phyloP scores from a whole-genome alignment of 2,113 vertebrate species.

The Tenrec ecaudatus region DNA sequence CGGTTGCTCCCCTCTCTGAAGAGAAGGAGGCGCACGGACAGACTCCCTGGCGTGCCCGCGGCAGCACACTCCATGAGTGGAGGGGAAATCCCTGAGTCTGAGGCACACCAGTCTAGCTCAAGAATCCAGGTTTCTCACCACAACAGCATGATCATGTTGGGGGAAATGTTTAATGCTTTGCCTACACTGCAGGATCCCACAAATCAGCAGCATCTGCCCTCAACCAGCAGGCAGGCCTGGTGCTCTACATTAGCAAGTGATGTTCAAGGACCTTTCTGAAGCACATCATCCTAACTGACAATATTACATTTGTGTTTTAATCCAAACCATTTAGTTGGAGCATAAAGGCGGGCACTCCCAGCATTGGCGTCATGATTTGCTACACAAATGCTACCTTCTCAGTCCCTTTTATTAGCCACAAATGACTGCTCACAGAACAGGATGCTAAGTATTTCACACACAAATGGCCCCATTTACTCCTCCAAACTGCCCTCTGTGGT shows the following conservation, averaged over 20 bases:
- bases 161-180: neutral
- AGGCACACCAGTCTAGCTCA: slow-evolving; percentile 30
- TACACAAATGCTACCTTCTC: neutral
- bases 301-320: neutral
- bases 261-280: slow-evolving; percentile 21
- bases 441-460: neutral
- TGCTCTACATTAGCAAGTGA: neutral
- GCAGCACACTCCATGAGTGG: neutral
- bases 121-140: slow-evolving; percentile 24
- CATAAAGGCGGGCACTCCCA: neutral
- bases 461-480: neutral
- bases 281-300: slow-evolving; percentile 43
- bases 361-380: slow-evolving; percentile 21
- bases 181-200: neutral
- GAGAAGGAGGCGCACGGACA: neutral
- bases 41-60: neutral
- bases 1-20: too few relatives aligned
- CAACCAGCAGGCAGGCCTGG: neutral
- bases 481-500: neutral
- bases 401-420: slow-evolving; percentile 13
- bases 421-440: neutral
- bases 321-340: neutral
- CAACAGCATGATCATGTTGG: neutral
- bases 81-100: neutral
- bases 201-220: neutral